Conservation (phyloP, 2,888 invertebrate genomes). For the Epiblema foenella region DNA sequence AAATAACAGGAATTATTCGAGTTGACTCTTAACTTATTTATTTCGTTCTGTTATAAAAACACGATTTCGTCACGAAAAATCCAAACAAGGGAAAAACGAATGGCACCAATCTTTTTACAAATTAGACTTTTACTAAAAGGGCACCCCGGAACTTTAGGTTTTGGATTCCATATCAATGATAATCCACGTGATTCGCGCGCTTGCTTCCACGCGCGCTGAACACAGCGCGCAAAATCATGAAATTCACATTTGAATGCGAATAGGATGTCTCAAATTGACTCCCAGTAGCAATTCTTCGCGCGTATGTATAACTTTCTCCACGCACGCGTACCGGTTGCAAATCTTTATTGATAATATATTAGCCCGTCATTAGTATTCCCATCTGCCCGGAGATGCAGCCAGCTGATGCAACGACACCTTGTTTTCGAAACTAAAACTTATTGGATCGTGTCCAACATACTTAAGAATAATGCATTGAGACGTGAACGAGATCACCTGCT, state of each 20-base stretch:
- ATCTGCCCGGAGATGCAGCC: conserved; percentile 30
- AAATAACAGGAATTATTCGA: conserved; percentile 23
- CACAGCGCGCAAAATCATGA: too few relatives aligned
- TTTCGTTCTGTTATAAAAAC: too few relatives aligned
- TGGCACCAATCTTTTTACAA: too few relatives aligned
- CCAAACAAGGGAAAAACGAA: too few relatives aligned
- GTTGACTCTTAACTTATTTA: too few relatives aligned
- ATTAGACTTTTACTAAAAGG: too few relatives aligned
- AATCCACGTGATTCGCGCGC: too few relatives aligned
- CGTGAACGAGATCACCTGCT: background rate
- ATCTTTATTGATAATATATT: conserved; percentile 23
- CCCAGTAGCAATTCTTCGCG: conserved; percentile 15
- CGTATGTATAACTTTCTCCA: conserved; percentile 28
- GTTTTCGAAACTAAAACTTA: conserved; percentile 31
- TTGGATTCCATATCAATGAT: too few relatives aligned
- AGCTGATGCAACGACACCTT: conserved; percentile 23
- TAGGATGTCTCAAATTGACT: background rate
- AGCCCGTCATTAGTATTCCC: conserved; percentile 31
- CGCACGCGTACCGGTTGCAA: conserved; percentile 20
- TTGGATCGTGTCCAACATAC: conserved; percentile 18
- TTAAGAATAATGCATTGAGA: conserved; percentile 5
- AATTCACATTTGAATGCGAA: background rate
- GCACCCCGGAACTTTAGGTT: too few relatives aligned
- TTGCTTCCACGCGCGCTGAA: too few relatives aligned
- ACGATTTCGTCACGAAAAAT: too few relatives aligned